Evolutionary conservation across 1,140 invertebrate species (phyloP), one percentile per base, ranked within the genome.

Genomic region (Rhyacophila brunnea): DNA sequence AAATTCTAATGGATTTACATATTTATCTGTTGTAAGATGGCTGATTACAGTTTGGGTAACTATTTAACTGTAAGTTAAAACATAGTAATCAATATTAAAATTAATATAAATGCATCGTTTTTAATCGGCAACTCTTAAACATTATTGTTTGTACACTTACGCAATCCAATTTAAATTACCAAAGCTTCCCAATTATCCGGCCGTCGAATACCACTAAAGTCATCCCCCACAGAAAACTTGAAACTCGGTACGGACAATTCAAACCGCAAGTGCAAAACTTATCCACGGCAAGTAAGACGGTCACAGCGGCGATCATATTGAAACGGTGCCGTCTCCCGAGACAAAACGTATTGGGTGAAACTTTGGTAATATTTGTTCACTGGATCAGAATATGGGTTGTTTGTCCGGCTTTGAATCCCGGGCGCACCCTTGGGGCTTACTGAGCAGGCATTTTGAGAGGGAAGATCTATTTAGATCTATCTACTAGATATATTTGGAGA

Each of bases 361-460:
- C 46, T 48, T 48, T 28, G 46, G 46, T 17, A 48, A 48, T 48
- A 48, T 48, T 48, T 48, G 46, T 48, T 48, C 46, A 23, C 23
- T 5, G 46, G 46, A 48, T 48, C 19, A 48, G 46, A 48, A 17
- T 48, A 9, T 6, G 19, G 3, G 18, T 17, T 48, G 46, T 48
- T 48, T 48, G 46, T 32, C 46, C n/a, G 23, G 19, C 23, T 10
- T n/a, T 19, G 15, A n/a, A 40, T 15, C 43, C 43, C 43, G 15
- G 4, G 3, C 38, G 38, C 38, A 11, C 3, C 38, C 11, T 11
- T 40, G 11, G n/a, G 11, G 38, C 38, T 40, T 40, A 40, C 15
- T 6, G 11, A 40, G 11, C 38, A n/a, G n/a, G 15, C 11, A 3
- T 40, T 13, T n/a, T n/a, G 38, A 40, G n/a, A 40, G 38, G 15